These are phyloP conservation scores for Unio pictorum DNA, from an alignment of 2,888 invertebrate genomes.

Conservation along the genomic window DNA sequence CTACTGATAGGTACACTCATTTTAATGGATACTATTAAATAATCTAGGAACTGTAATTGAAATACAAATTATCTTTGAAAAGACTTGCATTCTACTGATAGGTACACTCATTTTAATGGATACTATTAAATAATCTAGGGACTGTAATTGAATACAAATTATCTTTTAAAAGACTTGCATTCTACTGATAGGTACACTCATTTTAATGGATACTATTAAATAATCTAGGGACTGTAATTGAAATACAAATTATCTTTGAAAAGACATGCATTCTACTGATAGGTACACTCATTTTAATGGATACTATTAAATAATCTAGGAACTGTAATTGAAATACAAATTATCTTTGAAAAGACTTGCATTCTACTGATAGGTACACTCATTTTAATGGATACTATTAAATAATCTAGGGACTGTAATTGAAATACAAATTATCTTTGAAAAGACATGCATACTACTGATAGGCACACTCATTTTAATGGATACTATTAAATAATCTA, in stretches of 20 bases:
- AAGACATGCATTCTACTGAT: background rate
- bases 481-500: slow-evolving; percentile 18
- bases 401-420: slow-evolving; percentile 64
- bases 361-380: background rate
- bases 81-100: background rate
- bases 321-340: slow-evolving; percentile 67
- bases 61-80: no score
- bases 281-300: background rate
- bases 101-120: background rate
- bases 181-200: background rate
- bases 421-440: no score
- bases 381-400: background rate
- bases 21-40: background rate
- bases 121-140: slow-evolving; percentile 44
- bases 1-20: background rate
- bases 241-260: no score
- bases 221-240: slow-evolving; percentile 67
- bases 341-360: background rate
- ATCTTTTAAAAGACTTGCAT: background rate
- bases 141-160: slow-evolving; percentile 66
- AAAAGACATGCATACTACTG: background rate
- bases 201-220: background rate
- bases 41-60: slow-evolving; percentile 67
- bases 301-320: slow-evolving; percentile 44
- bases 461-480: background rate